Evolutionary conservation across 64 coral and sea anemone species (phyloP), one percentile per base, ranked within the genome.

Genomic region (Actinia tenebrosa): DNA sequence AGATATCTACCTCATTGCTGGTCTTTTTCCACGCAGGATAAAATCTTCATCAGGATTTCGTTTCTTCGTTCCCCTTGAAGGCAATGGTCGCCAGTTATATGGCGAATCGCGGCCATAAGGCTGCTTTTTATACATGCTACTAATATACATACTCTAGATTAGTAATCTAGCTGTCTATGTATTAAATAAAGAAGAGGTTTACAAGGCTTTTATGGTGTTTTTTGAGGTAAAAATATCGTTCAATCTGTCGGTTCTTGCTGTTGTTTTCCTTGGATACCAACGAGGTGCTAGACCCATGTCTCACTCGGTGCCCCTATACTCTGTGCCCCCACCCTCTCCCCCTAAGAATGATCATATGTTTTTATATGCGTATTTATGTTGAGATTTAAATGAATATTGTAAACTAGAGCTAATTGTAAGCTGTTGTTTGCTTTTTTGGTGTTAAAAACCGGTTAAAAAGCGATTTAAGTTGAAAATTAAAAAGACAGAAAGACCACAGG

Each of bases 11-110:
- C 91, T 86, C 15, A 93, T 84, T 11, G 94, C 53, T 30, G 94
- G 89, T 85, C 87, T 89, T 42, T 87, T 83, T 60, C 94, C 94
- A 37, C 91, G 88, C 16, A 96, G 77, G 30, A 96, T 90, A 52
- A 96, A 93, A 71, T 96, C 94, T 86, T 96, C 94, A 45, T 96
- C 94, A 52, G 94, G 94, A 64, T 96, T 96, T 58, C 94, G 88
- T 79, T 93, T 96, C 44, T 84, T 92, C n/a, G 94, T 96, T 16
- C 94, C 94, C 64, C 55, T 90, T 27, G 84, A 92, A 1, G 94
- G 94, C 75, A 96, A 52, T 43, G 94, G 94, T 64, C 88, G 88
- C 71, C 91, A 71, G 59, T 93, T 96, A 20, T 88, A 93, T 16
- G 88, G 56, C 16, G 94, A 90, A 72, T 96, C 88, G 15, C 75